A percentile compares a stretch with the other conserved stretches of the same genome.
phyloP scores from a whole-genome alignment of 1,140 invertebrate genomes.

The Gryllus bimaculatus region DNA sequence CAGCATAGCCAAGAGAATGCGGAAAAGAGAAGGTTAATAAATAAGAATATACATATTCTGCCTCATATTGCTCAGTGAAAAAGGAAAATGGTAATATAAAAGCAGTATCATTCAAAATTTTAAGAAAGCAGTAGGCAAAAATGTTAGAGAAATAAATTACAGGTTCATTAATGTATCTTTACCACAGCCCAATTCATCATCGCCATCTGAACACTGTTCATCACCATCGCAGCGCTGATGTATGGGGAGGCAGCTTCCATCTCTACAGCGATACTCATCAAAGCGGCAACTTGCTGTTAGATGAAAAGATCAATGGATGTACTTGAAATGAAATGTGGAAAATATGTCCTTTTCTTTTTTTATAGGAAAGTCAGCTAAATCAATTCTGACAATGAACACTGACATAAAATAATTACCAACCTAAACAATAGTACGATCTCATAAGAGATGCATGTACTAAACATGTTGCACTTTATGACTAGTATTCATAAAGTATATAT shows the following conservation, averaged over 20 bases:
- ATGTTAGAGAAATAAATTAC: neutral
- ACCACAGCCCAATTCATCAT: slow-evolving; percentile 34
- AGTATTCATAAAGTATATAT: too few relatives aligned
- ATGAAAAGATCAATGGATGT: neutral
- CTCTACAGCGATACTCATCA: slow-evolving; percentile 27
- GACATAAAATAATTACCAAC: too few relatives aligned
- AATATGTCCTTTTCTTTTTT: too few relatives aligned
- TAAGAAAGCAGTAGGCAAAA: neutral
- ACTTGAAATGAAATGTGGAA: too few relatives aligned
- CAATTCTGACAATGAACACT: too few relatives aligned
- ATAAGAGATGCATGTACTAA: too few relatives aligned
- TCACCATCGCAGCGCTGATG: slow-evolving; percentile 30
- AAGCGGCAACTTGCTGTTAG: slow-evolving; percentile 11
- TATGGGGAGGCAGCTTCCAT: slow-evolving; percentile 26
- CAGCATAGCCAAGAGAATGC: too few relatives aligned
- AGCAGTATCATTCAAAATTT: neutral
- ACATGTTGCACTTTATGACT: too few relatives aligned
- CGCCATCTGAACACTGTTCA: slow-evolving; percentile 30
- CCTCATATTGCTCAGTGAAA: neutral
- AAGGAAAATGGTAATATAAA: neutral
- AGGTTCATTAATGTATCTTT: neutral
- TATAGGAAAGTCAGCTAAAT: too few relatives aligned
- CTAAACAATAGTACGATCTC: too few relatives aligned
- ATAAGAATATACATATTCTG: too few relatives aligned
- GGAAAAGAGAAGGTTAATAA: too few relatives aligned